Evolutionary conservation across 2,888 invertebrate species (phyloP).

Genomic region (Ditylenchus weischeri): DNA sequence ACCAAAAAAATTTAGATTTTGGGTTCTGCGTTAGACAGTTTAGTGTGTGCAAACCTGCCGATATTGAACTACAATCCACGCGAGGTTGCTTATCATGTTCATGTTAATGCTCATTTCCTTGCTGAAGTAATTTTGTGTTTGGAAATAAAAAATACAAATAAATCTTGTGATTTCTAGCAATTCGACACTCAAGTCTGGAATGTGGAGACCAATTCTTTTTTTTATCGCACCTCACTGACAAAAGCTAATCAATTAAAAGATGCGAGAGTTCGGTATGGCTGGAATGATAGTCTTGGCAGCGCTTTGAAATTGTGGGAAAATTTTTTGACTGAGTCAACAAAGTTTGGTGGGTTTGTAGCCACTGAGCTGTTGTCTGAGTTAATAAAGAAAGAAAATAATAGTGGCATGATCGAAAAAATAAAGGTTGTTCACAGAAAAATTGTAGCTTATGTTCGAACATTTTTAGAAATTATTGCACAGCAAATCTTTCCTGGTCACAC

Average conservation of each 20-base stretch:
- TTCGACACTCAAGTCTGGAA: constrained; percentile 45
- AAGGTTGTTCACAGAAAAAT: constrained; percentile 5
- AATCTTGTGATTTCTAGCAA: constrained; percentile 4
- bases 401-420: constrained; percentile 1
- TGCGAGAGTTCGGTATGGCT: constrained; percentile 42
- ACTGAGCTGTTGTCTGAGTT: constrained; percentile 1
- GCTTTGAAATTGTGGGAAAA: constrained; percentile 30
- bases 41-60: constrained; percentile 34
- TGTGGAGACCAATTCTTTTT: constrained; percentile 46
- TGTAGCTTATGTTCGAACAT: not conserved
- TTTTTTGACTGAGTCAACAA: not conserved
- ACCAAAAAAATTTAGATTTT: constrained; percentile 40
- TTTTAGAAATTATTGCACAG: too few relatives aligned
- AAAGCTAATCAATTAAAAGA: constrained; percentile 48
- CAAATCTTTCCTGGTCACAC: too few relatives aligned
- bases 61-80: constrained; percentile 48
- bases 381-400: not conserved
- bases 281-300: constrained; percentile 26
- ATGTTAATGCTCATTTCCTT: constrained; percentile 46
- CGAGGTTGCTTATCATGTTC: constrained; percentile 36
- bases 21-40: constrained; percentile 24
- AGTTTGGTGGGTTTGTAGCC: constrained; percentile 1
- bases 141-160: not conserved
- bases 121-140: constrained; percentile 35
- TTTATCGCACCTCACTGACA: constrained; percentile 50